Conservation (phyloP, 2,113 vertebrate species). For the Morone chrysops region DNA sequence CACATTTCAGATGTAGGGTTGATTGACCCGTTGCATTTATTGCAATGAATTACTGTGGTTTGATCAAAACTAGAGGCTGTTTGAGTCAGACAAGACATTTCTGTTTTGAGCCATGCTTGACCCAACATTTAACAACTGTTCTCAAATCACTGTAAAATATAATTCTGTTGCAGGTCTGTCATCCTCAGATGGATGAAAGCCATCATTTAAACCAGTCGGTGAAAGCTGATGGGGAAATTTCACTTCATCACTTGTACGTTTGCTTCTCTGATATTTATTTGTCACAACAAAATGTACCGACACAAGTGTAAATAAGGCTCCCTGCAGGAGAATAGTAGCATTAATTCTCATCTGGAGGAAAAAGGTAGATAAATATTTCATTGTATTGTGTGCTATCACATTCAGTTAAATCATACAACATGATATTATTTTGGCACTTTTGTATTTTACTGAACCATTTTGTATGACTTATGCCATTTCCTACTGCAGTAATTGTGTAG, state of each 20-base stretch:
- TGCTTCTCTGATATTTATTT: neutral
- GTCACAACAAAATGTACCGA: neutral
- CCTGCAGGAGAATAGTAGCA: neutral
- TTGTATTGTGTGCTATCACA: neutral
- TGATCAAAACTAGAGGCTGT: neutral
- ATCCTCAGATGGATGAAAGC: neutral
- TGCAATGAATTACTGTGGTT: too few relatives aligned
- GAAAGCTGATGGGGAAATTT: neutral
- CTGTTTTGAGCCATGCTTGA: neutral
- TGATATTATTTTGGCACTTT: neutral
- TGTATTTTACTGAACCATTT: neutral
- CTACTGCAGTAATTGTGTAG: too few relatives aligned
- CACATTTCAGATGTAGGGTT: neutral
- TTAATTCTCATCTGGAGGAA: neutral
- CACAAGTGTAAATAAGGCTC: neutral
- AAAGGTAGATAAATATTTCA: neutral
- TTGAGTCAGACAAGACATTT: neutral
- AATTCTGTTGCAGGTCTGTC: neutral
- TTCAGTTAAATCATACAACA: slow-evolving; percentile 13
- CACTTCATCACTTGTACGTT: neutral
- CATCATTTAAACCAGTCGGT: neutral
- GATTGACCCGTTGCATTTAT: neutral
- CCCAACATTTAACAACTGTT: too few relatives aligned
- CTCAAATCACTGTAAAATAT: neutral
- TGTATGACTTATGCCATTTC: neutral